These are phyloP conservation scores for Discoglossus pictus DNA, from an alignment of 2,797 vertebrate species.

Conservation along the genomic window DNA sequence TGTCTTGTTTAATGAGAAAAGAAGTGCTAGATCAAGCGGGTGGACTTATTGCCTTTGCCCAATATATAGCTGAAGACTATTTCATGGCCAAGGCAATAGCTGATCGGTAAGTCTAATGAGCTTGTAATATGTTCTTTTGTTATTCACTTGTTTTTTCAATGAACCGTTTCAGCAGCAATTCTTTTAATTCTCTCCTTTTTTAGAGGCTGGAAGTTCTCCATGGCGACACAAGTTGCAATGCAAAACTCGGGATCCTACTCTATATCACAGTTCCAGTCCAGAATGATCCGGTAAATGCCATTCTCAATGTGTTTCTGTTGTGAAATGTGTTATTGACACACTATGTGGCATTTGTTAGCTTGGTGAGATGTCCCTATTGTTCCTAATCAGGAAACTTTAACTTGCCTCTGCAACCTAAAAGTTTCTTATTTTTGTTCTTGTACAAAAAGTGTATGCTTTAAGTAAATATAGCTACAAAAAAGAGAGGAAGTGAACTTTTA, in stretches of 20 bases:
- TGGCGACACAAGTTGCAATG: conserved; percentile 97
- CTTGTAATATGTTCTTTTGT: background rate
- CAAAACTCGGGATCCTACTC: conserved; percentile 97
- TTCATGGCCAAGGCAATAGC: conserved; percentile 99
- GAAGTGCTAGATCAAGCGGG: conserved; percentile 94
- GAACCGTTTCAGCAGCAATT: background rate
- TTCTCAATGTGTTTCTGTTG: no score
- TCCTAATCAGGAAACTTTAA: no score
- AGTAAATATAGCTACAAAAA: no score
- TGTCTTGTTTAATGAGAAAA: conserved; percentile 98
- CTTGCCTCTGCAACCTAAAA: no score
- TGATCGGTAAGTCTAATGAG: conserved; percentile 79
- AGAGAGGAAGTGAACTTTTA: no score
- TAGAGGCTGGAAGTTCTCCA: conserved; percentile 97
- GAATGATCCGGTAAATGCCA: conserved; percentile 79
- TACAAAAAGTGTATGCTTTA: no score
- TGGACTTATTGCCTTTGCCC: conserved; percentile 91
- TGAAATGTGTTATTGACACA: no score
- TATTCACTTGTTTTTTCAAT: background rate
- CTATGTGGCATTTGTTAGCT: no score
- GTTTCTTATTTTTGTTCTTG: no score
- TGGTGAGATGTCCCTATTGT: no score
- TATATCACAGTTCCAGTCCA: conserved; percentile 94
- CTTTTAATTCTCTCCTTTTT: conserved; percentile 27
- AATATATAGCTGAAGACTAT: conserved; percentile 97